Evolutionary conservation across 2,113 vertebrate species (phyloP).

Genomic region (Labeo catla): DNA sequence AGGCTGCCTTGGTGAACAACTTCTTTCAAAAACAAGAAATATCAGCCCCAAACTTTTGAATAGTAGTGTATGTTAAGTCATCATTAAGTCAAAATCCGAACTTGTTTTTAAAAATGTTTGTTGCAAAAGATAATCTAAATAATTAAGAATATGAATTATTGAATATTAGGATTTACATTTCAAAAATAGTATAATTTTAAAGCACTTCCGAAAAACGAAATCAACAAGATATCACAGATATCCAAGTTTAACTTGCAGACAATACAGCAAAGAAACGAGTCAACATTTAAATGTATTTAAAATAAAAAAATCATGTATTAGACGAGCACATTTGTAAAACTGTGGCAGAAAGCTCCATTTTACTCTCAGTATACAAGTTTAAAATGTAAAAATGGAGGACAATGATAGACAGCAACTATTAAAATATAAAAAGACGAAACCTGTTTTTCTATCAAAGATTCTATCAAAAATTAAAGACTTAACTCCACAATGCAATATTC

Average conservation of each 20-base stretch:
- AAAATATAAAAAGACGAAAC: background rate
- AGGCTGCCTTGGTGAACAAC: no score
- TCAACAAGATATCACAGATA: no score
- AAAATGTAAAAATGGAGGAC: background rate
- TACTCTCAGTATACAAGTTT: background rate
- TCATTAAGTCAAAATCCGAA: background rate
- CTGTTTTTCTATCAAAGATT: background rate
- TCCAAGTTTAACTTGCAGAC: background rate
- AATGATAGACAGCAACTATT: background rate
- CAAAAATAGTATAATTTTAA: no score
- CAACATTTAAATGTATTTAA: background rate
- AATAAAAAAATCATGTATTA: background rate
- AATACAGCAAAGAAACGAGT: background rate
- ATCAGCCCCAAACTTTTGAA: background rate
- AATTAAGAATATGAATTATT: no score
- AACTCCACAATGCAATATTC: background rate
- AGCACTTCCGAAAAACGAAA: no score
- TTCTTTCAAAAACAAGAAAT: background rate
- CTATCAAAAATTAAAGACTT: background rate
- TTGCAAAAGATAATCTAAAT: no score
- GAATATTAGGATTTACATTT: no score
- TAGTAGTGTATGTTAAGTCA: background rate
- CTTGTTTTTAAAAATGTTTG: background rate
- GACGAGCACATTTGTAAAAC: background rate
- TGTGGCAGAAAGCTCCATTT: background rate